These are phyloP conservation scores for Actinia equina DNA, from an alignment of 64 coral and sea anemone species.

Conservation along the genomic window DNA sequence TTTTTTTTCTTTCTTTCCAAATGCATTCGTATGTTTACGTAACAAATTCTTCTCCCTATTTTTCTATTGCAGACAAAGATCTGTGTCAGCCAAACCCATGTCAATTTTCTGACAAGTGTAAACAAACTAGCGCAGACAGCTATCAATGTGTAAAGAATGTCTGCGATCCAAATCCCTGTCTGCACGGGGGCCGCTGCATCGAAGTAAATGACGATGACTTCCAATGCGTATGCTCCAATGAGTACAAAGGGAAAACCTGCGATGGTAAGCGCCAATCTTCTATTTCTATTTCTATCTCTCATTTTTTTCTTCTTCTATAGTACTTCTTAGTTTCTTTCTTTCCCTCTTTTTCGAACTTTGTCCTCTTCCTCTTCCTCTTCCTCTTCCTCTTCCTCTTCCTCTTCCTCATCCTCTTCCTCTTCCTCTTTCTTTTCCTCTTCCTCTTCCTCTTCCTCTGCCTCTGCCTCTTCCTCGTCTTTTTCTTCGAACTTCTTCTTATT, in stretches of 20 bases:
- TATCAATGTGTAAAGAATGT: constrained; percentile 96
- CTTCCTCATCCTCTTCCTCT: no score
- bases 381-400: no score
- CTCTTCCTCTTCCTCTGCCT: no score
- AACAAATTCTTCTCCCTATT: background rate
- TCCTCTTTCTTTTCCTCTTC: no score
- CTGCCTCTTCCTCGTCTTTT: no score
- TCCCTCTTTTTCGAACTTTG: no score
- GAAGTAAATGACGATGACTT: constrained; percentile 88
- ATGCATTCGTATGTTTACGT: background rate
- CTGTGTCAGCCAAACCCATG: constrained; percentile 97
- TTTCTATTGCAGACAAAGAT: constrained; percentile 28
- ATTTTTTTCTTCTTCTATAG: background rate
- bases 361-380: no score
- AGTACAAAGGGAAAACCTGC: constrained; percentile 71
- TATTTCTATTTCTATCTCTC: background rate
- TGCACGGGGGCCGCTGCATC: constrained; percentile 80
- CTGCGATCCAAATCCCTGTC: constrained; percentile 91
- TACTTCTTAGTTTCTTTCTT: no score
- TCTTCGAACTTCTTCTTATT: no score
- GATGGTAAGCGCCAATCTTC: constrained; percentile 46
- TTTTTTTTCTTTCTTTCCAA: no score
- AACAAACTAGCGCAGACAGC: constrained; percentile 68
- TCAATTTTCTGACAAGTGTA: constrained; percentile 93
- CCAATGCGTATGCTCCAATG: constrained; percentile 71